Evolutionary conservation across 2,888 invertebrate species (phyloP), one percentile per base, ranked within the genome.

Genomic region (Argyresthia albistria): DNA sequence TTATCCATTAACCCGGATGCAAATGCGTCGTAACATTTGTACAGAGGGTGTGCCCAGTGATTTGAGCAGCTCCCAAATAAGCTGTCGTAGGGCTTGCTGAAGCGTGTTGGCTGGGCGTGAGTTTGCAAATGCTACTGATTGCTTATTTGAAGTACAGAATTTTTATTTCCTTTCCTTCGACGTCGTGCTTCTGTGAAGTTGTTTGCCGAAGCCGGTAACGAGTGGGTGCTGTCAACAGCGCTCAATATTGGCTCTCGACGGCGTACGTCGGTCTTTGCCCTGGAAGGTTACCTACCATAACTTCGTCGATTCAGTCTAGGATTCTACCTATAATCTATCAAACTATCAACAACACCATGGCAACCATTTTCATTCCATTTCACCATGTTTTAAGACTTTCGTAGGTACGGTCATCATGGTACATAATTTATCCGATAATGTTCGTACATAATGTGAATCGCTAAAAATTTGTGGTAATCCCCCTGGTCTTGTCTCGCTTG

Each of bases 81-180:
- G 39, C 8, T 39, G 39, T n/a, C 39, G 39, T 25, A 25, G 39
- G 39, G 39, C 39, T 39, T 6, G 39, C 10, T 39, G 39, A 39
- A 8, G 39, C 39, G 39, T 39, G 39, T 9, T 8, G 10, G 73
- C 78, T 64, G 62, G 71, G 70, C 70, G 66, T 66, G 70, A 74
- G 71, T 76, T 80, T 70, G 77, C 78, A 80, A 82, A 79, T 79
- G 78, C 75, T 76, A 60, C 77, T 80, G 82, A 83, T 82, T 83
- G 82, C 76, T 77, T 82, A 81, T 83, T 83, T 81, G 80, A 76
- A 71, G 69, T 71, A 67, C 65, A 69, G 77, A 69, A 74, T 76
- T 78, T 81, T 80, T 78, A 76, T 79, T 80, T 76, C 64, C 68
- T 51, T 36, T 49, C 14, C 35, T 35, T 25, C 37, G 7, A 8